These are phyloP conservation scores for Camponotus floridanus DNA, from an alignment of 1,140 invertebrate species.

Conservation along the genomic window DNA sequence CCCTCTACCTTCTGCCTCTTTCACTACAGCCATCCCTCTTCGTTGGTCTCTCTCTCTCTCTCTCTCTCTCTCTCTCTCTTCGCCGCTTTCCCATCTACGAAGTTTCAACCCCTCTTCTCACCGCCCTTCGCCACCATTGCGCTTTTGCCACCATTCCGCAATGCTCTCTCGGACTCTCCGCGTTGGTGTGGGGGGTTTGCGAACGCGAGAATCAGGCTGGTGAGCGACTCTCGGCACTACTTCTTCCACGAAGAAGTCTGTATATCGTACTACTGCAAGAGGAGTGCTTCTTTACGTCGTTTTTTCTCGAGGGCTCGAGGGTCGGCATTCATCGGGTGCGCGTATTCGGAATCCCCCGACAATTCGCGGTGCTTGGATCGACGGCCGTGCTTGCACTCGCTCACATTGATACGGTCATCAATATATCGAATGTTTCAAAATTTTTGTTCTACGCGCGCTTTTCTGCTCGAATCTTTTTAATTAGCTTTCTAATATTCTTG, in stretches of 20 bases:
- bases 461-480: conserved; percentile 20
- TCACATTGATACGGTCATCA: conserved; percentile 30
- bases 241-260: conserved; percentile 68
- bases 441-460: conserved; percentile 5
- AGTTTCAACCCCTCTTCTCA: conserved; percentile 61
- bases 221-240: conserved; percentile 71
- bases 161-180: conserved; percentile 69
- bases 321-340: conserved; percentile 43
- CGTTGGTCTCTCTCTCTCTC: conserved; percentile 43
- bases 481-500: background rate
- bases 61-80: conserved; percentile 45
- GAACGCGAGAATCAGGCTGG: conserved; percentile 36
- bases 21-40: conserved; percentile 59
- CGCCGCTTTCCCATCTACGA: conserved; percentile 63
- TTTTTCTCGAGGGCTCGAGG: background rate
- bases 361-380: conserved; percentile 21
- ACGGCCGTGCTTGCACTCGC: conserved; percentile 24
- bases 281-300: conserved; percentile 43
- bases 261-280: conserved; percentile 54
- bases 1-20: conserved; percentile 43
- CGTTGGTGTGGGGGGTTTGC: conserved; percentile 27
- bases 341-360: conserved; percentile 58
- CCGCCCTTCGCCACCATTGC: conserved; percentile 71
- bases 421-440: conserved; percentile 52
- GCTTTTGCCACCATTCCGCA: conserved; percentile 75